phyloP scores from a whole-genome alignment of 1,140 invertebrate genomes.

The Aphelinus atriplicis region DNA sequence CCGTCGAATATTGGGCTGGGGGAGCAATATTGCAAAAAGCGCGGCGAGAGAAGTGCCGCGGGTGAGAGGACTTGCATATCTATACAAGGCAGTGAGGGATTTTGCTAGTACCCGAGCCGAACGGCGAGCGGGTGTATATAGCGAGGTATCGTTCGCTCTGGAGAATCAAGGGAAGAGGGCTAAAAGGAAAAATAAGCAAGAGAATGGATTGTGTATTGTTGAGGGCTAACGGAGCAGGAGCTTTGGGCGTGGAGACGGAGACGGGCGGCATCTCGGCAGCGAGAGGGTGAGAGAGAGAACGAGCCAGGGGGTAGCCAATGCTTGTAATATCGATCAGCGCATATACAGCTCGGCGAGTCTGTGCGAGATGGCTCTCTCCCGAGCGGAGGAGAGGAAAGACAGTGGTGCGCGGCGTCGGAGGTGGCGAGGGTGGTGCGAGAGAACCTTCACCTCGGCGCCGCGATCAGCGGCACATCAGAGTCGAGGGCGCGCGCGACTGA shows the following conservation, averaged over 20 bases:
- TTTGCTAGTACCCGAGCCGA: too few species aligned
- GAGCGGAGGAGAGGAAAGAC: too few species aligned
- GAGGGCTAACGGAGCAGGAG: conserved; percentile 10
- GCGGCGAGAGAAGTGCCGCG: too few species aligned
- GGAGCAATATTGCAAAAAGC: too few species aligned
- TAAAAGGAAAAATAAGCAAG: conserved; percentile 8
- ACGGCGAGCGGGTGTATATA: too few species aligned
- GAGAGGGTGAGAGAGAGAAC: conserved; percentile 1
- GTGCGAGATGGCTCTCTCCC: conserved; percentile 2
- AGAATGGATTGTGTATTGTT: conserved; percentile 35
- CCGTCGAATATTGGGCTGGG: too few species aligned
- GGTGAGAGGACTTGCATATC: too few species aligned
- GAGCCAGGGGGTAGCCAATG: conserved; percentile 30
- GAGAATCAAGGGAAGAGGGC: background rate
- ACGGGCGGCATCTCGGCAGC: background rate
- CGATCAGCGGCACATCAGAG: too few species aligned
- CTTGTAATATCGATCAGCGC: conserved; percentile 41
- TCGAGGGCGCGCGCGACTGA: background rate
- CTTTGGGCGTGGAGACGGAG: background rate
- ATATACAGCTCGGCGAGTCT: conserved; percentile 5
- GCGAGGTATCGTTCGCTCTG: too few species aligned
- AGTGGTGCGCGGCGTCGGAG: background rate
- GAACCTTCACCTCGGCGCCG: background rate
- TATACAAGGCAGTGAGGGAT: too few species aligned
- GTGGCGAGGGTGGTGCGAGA: background rate